These are phyloP conservation scores for Pachydiplax longipennis DNA, from an alignment of 2,888 invertebrate genomes.

Conservation along the genomic window DNA sequence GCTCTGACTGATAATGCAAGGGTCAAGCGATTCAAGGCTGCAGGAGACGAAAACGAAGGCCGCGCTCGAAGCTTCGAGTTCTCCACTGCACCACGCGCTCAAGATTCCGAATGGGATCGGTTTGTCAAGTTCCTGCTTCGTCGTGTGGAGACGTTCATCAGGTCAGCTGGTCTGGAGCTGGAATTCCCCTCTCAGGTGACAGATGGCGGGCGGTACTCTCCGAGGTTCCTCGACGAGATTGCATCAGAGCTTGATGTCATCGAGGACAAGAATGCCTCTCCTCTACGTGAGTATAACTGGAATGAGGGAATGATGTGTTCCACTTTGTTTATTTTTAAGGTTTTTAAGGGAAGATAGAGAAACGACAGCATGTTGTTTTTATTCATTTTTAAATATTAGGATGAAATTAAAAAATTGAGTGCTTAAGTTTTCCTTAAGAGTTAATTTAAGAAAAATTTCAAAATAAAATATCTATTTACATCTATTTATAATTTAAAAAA, in stretches of 20 bases:
- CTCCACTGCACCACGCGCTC: slow-evolving; percentile 72
- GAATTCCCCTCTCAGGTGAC: slow-evolving; percentile 78
- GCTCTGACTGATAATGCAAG: slow-evolving; percentile 76
- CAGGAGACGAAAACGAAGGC: background rate
- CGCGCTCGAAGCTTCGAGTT: slow-evolving; percentile 62
- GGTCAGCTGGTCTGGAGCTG: slow-evolving; percentile 79
- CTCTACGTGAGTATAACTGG: slow-evolving; percentile 75
- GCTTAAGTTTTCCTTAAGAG: too few species aligned
- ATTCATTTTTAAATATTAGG: too few species aligned
- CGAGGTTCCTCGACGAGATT: slow-evolving; percentile 83
- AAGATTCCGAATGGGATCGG: slow-evolving; percentile 83
- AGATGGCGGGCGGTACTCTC: slow-evolving; percentile 71
- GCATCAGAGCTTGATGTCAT: slow-evolving; percentile 83
- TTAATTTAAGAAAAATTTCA: too few species aligned
- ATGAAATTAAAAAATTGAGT: too few species aligned
- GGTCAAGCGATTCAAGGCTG: slow-evolving; percentile 63
- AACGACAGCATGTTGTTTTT: too few species aligned
- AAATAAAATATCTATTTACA: too few species aligned
- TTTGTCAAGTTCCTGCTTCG: slow-evolving; percentile 78
- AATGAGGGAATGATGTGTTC: too few species aligned
- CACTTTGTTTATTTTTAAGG: too few species aligned
- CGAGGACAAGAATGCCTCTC: slow-evolving; percentile 80
- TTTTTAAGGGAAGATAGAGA: too few species aligned
- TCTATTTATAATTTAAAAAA: too few species aligned
- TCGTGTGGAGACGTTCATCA: slow-evolving; percentile 78